A percentile compares a stretch with the other conserved stretches of the same genome.
These are phyloP conservation scores for Nasonovia ribisnigri DNA, from an alignment of 2,888 invertebrate species.

Conservation along the genomic window DNA sequence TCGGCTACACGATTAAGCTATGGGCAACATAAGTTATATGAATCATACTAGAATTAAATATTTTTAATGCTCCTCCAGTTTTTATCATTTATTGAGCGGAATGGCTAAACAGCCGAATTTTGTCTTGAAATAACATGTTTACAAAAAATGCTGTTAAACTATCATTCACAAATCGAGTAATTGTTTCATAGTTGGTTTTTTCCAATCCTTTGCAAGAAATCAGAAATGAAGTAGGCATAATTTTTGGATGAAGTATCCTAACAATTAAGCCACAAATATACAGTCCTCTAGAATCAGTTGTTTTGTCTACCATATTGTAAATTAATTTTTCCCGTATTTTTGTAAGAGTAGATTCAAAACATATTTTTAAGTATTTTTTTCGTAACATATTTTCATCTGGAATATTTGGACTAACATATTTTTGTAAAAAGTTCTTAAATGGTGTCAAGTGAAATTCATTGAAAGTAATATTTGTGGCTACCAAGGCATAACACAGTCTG, in stretches of 20 bases:
- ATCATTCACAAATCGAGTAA: no score
- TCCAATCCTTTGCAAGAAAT: not conserved
- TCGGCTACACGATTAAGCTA: no score
- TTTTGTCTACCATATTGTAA: no score
- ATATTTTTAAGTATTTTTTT: conserved; percentile 2
- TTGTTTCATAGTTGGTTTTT: no score
- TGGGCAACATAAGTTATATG: conserved; percentile 22
- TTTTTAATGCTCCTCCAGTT: no score
- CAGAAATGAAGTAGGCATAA: not conserved
- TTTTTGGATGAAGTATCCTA: not conserved
- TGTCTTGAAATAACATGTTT: no score
- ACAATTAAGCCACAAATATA: conserved; percentile 12
- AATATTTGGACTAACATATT: conserved; percentile 8
- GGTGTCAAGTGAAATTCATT: conserved; percentile 6
- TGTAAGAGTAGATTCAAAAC: conserved; percentile 20
- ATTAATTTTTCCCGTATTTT: conserved; percentile 14
- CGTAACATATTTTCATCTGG: not conserved
- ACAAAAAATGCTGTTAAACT: no score
- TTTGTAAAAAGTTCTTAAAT: conserved; percentile 29
- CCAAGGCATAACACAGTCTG: not conserved
- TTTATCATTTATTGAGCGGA: no score
- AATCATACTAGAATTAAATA: no score
- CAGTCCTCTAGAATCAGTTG: not conserved
- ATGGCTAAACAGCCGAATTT: no score
- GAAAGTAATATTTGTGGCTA: not conserved